Base-by-base conservation (phyloP, 2,797 vertebrate genomes). In the Microcaecilia unicolor region DNA sequence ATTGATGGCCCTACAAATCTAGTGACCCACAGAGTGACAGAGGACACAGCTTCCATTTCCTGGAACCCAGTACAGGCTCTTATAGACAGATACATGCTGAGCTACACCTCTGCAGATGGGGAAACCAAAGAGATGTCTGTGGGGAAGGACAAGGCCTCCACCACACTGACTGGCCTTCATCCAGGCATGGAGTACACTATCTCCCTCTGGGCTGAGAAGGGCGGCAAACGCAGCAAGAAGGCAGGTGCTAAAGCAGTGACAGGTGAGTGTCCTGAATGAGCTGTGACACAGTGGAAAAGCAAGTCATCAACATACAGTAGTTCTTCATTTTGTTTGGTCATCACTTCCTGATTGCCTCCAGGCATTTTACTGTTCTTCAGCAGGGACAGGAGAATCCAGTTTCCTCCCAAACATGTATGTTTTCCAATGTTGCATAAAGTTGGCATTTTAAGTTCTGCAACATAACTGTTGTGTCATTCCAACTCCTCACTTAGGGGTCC, bases 191-290 rank as follows among this genome's bases (percentile, higher is more conserved):
- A 81, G 48, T 87, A 88, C 19, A 49, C 60, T 1, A 64, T 89
- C 34, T 49, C 67, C 7, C 31, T 89, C 48, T 84, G 83, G 84
- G 85, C 85, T 32, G 41, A 80, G 46, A 89, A 78, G 37, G 81
- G 83, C 21, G 40, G 31, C 43, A 75, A 51, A 39, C 53, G 51
- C 57, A 91, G 86, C 78, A 70, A 46, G 67, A 86, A 68, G 51
- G 67, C 47, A 2, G 30, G 67, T 10, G 74, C 80, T 6, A 60
- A 51, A 53, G 74, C 78, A 10, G 61, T 72, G 38, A 93, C 87
- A 81, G 85, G 89, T 92, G 47, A 40, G 36, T 18, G 8, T 19
- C n/a, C n/a, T n/a, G n/a, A n/a, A n/a, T n/a, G n/a, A n/a, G n/a
- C n/a, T n/a, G n/a, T n/a, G n/a, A n/a, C n/a, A n/a, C n/a, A n/a